Percentiles rank a stretch among this genome's conserved stretches.
Conservation (phyloP, 1,140 invertebrate species). For the Calosoma granatense region DNA sequence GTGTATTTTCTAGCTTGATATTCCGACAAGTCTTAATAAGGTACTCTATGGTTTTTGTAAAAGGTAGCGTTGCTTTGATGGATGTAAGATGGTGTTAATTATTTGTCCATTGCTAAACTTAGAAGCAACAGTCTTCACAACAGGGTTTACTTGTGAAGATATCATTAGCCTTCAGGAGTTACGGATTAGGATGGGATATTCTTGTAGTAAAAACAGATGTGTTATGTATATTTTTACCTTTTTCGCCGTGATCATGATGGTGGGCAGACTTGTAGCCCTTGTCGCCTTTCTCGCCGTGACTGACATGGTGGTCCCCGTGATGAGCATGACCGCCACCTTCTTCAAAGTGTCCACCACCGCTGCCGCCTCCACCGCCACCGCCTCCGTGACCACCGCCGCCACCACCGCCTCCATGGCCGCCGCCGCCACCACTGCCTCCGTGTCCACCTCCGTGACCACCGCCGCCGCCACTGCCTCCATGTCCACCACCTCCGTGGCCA, state of each 20-base stretch:
- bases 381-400: constrained; percentile 39
- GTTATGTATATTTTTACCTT: constrained; percentile 37
- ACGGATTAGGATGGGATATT: no score
- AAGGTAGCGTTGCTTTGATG: no score
- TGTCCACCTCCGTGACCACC: neutral
- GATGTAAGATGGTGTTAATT: no score
- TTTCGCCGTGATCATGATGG: constrained; percentile 55
- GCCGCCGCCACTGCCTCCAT: constrained; percentile 1
- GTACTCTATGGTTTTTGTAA: no score
- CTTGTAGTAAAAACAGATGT: constrained; percentile 18
- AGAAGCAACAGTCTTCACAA: neutral
- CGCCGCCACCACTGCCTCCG: constrained; percentile 36
- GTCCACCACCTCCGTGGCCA: constrained; percentile 19
- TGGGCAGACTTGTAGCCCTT: constrained; percentile 57
- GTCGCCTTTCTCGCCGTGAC: constrained; percentile 53
- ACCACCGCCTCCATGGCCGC: constrained; percentile 34
- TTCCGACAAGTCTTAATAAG: no score
- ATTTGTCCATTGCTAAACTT: no score
- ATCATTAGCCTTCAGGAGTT: neutral
- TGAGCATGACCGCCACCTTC: constrained; percentile 53
- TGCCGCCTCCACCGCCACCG: no score
- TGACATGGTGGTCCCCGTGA: constrained; percentile 48
- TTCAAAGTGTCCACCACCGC: no score
- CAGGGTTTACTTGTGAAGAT: neutral
- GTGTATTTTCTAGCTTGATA: no score